Evolutionary conservation across 2,113 vertebrate genomes (phyloP).

Genomic region (Setophaga petechia): DNA sequence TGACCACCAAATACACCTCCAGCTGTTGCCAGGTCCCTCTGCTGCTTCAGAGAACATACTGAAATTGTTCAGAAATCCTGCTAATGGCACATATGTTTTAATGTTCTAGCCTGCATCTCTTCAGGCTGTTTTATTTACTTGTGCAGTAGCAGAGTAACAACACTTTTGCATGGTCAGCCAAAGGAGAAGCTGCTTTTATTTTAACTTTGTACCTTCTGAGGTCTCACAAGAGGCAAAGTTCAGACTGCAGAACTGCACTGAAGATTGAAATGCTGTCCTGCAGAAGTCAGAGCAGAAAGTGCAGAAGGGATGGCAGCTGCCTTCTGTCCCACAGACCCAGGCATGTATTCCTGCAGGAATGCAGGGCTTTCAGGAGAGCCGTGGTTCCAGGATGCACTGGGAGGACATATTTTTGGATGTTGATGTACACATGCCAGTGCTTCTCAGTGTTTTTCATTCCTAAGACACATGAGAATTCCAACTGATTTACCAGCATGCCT

Average conservation of each 20-base stretch:
- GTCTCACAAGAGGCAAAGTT: not conserved
- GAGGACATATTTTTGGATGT: not conserved
- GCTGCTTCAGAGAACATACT: not conserved
- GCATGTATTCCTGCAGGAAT: not conserved
- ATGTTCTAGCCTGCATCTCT: not conserved
- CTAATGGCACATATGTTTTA: not conserved
- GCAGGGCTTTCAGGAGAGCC: not conserved
- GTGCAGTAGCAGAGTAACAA: not conserved
- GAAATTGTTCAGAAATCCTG: not conserved
- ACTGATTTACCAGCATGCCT: not conserved
- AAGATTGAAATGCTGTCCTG: not conserved
- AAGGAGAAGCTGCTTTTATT: not conserved
- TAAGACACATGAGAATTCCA: not conserved
- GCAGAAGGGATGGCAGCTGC: not conserved
- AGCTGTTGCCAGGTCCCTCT: not conserved
- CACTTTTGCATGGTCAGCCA: not conserved
- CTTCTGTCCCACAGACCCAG: not conserved
- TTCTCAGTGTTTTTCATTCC: not conserved
- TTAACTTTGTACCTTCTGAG: not conserved
- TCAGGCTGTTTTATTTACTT: not conserved
- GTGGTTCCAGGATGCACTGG: not conserved
- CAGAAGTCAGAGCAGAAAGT: not conserved
- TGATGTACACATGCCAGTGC: not conserved
- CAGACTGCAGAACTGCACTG: not conserved
- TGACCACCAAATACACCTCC: not conserved